Evolutionary conservation across 2,113 vertebrate species (phyloP).

Genomic region (Lota lota): DNA sequence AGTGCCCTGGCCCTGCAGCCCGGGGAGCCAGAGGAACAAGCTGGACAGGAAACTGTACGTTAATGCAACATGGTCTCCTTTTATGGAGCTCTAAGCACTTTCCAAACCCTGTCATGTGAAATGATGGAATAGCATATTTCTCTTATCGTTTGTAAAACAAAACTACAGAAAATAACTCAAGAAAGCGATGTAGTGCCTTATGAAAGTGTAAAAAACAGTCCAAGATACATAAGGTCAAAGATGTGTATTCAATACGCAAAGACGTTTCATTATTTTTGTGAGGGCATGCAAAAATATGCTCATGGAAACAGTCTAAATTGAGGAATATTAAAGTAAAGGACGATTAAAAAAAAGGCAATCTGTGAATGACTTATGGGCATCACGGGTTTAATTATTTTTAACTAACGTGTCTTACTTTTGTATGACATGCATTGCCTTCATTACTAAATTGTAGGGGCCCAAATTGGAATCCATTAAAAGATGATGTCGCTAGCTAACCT

Average conservation of each 20-base stretch:
- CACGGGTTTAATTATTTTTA: too few species aligned
- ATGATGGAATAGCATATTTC: conserved; percentile 43
- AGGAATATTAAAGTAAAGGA: too few species aligned
- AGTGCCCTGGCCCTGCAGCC: conserved; percentile 43
- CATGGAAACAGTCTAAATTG: not conserved
- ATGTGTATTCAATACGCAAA: not conserved
- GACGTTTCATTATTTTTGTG: not conserved
- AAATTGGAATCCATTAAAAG: too few species aligned
- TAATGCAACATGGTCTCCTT: conserved; percentile 56
- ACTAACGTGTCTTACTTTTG: too few species aligned
- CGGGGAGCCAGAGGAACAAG: conserved; percentile 37
- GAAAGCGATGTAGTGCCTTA: too few species aligned
- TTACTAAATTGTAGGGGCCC: too few species aligned
- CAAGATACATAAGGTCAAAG: not conserved
- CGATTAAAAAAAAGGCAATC: too few species aligned
- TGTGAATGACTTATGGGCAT: too few species aligned
- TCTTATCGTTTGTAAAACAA: conserved; percentile 53
- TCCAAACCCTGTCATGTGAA: conserved; percentile 28
- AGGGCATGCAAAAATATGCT: not conserved
- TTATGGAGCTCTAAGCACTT: conserved; percentile 53
- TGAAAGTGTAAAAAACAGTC: conserved; percentile 26
- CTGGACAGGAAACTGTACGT: conserved; percentile 59
- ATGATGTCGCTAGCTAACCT: not conserved
- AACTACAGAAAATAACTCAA: too few species aligned
- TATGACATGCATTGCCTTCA: too few species aligned